These are phyloP conservation scores for Noctua janthina DNA, from an alignment of 2,888 invertebrate species.

Conservation along the genomic window DNA sequence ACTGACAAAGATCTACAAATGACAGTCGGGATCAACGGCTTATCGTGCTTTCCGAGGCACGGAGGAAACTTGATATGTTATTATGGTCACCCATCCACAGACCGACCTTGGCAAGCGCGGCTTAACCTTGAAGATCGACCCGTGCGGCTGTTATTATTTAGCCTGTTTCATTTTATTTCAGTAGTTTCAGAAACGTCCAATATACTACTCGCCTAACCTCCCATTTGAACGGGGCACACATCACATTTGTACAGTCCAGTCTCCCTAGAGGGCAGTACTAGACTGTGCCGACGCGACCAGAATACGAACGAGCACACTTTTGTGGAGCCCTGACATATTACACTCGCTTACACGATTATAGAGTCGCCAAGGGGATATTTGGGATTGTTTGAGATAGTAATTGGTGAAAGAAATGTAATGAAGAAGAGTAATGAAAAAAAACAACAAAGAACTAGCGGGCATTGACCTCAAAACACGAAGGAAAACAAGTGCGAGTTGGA, in stretches of 20 bases:
- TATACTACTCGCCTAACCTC: neutral
- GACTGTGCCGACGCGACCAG: conserved; percentile 40
- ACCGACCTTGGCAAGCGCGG: no score
- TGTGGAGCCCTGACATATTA: conserved; percentile 55
- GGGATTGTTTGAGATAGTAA: conserved; percentile 17
- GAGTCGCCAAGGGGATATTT: conserved; percentile 24
- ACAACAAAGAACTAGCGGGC: neutral
- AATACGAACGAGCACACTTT: conserved; percentile 59
- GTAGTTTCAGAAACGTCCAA: neutral
- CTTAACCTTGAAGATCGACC: no score
- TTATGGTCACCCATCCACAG: no score
- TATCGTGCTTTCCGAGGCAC: no score
- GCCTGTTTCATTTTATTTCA: neutral
- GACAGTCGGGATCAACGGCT: no score
- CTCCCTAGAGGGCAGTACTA: conserved; percentile 54
- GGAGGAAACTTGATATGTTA: no score
- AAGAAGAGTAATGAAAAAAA: conserved; percentile 7
- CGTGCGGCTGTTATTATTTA: no score
- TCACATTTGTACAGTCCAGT: conserved; percentile 47
- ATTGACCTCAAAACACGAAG: neutral
- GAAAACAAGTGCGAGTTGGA: neutral
- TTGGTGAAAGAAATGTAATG: neutral
- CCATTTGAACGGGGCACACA: conserved; percentile 37
- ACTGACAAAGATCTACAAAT: no score
- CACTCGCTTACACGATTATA: conserved; percentile 58